Conservation (phyloP, 2,888 invertebrate species). For the Heliothis peltigera region DNA sequence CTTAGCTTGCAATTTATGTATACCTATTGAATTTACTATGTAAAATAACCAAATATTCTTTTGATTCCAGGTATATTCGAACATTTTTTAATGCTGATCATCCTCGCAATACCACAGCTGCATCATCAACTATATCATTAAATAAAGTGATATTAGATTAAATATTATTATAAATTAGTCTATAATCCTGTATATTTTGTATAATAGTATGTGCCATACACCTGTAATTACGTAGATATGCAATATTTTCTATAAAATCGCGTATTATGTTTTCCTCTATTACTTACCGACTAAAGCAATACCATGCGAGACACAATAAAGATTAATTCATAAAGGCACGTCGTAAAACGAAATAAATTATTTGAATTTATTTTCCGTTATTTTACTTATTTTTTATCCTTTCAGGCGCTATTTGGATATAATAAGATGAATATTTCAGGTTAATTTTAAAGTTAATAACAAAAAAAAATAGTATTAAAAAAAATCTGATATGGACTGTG, state of each 20-base stretch:
- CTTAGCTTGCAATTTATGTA: background rate
- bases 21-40: background rate
- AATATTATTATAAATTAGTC: constrained; percentile 75
- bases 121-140: constrained; percentile 85
- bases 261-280: constrained; percentile 77
- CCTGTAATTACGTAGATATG: constrained; percentile 86
- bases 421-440: no score
- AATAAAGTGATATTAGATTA: constrained; percentile 89
- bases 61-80: constrained; percentile 75
- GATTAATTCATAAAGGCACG: constrained; percentile 84
- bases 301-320: constrained; percentile 83
- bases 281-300: constrained; percentile 82
- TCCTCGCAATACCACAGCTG: constrained; percentile 74
- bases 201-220: constrained; percentile 88
- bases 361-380: constrained; percentile 67
- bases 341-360: constrained; percentile 79
- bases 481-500: no score
- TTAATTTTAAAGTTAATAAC: no score
- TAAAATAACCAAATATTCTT: constrained; percentile 29
- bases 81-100: constrained; percentile 75
- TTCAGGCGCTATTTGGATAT: no score
- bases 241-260: constrained; percentile 85
- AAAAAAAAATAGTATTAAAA: no score
- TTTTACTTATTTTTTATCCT: constrained; percentile 7
- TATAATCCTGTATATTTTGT: constrained; percentile 89